Conservation (phyloP, 2,113 vertebrate species). For the Peromyscus polionotus region DNA sequence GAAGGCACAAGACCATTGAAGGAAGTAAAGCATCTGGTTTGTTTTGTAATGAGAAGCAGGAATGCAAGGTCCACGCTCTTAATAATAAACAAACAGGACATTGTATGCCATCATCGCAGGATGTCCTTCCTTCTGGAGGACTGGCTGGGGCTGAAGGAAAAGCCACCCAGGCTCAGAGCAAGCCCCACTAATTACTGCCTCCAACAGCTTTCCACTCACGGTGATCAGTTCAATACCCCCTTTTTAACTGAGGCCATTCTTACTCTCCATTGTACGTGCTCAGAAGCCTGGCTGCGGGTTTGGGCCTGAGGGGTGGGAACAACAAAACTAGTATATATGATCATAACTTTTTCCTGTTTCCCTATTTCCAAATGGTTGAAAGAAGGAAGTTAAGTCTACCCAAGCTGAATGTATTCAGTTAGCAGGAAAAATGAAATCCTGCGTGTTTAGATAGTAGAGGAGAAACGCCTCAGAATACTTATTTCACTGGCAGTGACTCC, state of each 20-base stretch:
- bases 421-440: slow-evolving; percentile 40
- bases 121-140: slow-evolving; percentile 93
- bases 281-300: background rate
- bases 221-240: background rate
- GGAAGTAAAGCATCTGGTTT: slow-evolving; percentile 91
- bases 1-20: slow-evolving; percentile 87
- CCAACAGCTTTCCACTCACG: slow-evolving; percentile 54
- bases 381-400: slow-evolving; percentile 55
- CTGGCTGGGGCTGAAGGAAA: slow-evolving; percentile 82
- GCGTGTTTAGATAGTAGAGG: background rate
- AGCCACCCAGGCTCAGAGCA: slow-evolving; percentile 65
- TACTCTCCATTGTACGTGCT: background rate
- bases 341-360: slow-evolving; percentile 55
- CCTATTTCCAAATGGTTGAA: slow-evolving; percentile 42
- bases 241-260: background rate
- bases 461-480: background rate
- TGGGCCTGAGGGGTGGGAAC: background rate
- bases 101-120: slow-evolving; percentile 95
- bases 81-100: slow-evolving; percentile 93
- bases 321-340: background rate
- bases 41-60: slow-evolving; percentile 92
- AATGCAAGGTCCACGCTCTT: slow-evolving; percentile 89
- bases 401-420: background rate
- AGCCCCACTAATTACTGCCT: slow-evolving; percentile 74
- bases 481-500: background rate